phyloP scores from a whole-genome alignment of 2,797 vertebrate genomes.

The Gymnothorax reevesii region DNA sequence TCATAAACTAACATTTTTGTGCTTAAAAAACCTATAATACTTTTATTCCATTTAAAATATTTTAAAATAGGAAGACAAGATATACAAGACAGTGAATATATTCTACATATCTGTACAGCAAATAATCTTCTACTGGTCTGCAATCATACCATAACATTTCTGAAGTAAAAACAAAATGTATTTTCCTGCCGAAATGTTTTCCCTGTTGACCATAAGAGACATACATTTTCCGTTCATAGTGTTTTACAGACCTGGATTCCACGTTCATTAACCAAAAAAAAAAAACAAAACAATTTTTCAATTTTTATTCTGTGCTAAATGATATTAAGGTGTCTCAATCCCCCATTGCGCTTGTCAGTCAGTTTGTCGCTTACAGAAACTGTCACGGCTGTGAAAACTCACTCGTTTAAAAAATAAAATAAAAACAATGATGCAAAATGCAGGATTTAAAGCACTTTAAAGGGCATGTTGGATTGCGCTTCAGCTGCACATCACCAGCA shows the following conservation, averaged over 20 bases:
- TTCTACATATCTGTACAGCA: constrained; percentile 79
- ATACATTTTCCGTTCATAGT: constrained; percentile 25
- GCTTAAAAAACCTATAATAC: constrained; percentile 88
- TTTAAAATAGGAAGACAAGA: constrained; percentile 83
- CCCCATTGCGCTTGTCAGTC: constrained; percentile 11
- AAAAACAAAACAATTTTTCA: neutral
- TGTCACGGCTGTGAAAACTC: neutral
- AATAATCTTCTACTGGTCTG: constrained; percentile 74
- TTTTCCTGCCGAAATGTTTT: constrained; percentile 63
- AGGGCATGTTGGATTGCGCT: constrained; percentile 17
- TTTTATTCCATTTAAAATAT: constrained; percentile 89
- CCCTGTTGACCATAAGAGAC: constrained; percentile 62
- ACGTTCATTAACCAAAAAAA: neutral
- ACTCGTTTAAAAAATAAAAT: neutral
- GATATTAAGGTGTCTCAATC: constrained; percentile 27
- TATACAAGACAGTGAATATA: constrained; percentile 85
- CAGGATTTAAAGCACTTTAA: constrained; percentile 17
- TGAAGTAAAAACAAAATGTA: constrained; percentile 51
- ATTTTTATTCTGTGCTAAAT: constrained; percentile 7
- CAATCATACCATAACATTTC: constrained; percentile 62
- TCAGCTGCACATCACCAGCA: neutral
- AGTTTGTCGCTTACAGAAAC: neutral
- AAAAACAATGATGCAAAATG: neutral
- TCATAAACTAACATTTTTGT: constrained; percentile 71
- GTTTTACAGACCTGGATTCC: constrained; percentile 32